phyloP scores from a whole-genome alignment of 2,113 vertebrate species.

The Cisticola juncidis region DNA sequence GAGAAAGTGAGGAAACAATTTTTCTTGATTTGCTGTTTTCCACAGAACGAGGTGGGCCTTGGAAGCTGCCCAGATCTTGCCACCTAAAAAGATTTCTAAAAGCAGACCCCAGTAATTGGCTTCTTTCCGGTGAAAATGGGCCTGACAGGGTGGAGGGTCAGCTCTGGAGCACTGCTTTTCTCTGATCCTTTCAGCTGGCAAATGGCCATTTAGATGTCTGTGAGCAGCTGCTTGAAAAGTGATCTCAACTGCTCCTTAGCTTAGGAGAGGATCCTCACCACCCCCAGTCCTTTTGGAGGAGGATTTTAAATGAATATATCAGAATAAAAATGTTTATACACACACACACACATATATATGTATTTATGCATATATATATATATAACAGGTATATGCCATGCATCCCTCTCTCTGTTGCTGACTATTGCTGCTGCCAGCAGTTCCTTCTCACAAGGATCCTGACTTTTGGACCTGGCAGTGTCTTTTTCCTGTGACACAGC shows the following conservation, averaged over 20 bases:
- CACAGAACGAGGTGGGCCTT: not conserved
- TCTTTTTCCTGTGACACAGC: not conserved
- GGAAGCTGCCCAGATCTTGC: not conserved
- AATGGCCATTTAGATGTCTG: not conserved
- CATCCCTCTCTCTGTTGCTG: not conserved
- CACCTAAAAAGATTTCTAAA: not conserved
- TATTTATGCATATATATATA: rapidly evolving
- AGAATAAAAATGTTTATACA: not conserved
- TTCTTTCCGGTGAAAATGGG: not conserved
- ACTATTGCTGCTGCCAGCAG: not conserved
- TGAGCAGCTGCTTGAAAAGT: not conserved
- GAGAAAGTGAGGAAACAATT: not conserved
- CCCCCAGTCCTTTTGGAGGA: not conserved
- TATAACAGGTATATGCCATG: not conserved
- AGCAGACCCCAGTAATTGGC: not conserved
- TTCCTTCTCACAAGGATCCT: not conserved
- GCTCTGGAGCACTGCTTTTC: not conserved
- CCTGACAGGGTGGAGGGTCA: not conserved
- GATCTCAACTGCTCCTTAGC: not conserved
- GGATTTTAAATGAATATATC: not conserved
- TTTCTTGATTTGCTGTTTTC: not conserved
- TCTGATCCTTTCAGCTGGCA: not conserved
- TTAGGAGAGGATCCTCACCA: not conserved
- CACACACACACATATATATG: too few relatives aligned
- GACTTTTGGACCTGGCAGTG: not conserved